Percentiles rank a stretch among this genome's conserved stretches.
These are phyloP conservation scores for Aulostomus chinensis DNA, from an alignment of 2,797 vertebrate species.

Conservation along the genomic window DNA sequence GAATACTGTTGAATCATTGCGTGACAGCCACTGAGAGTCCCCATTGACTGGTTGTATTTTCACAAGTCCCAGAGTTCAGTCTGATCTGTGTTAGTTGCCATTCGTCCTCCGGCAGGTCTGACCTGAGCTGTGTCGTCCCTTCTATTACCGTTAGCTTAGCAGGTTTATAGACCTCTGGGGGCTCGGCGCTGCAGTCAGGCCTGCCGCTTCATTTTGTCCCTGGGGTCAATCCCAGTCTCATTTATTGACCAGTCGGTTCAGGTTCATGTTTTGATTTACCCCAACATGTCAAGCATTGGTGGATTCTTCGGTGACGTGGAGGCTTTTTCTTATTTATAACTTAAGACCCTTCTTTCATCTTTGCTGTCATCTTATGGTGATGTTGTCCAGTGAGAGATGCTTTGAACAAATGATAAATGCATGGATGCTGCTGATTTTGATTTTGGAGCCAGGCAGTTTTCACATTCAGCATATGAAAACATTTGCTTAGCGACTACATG, in stretches of 20 bases:
- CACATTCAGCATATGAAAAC: conserved; percentile 18
- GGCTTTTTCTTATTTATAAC: too few species aligned
- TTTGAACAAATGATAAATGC: conserved; percentile 5
- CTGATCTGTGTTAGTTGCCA: too few species aligned
- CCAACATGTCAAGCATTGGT: background rate
- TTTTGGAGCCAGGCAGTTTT: conserved; percentile 26
- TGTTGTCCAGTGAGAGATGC: too few species aligned
- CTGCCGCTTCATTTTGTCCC: conserved; percentile 12
- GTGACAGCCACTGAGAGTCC: too few species aligned
- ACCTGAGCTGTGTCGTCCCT: too few species aligned
- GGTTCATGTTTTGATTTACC: conserved; percentile 18
- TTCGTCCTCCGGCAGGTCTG: too few species aligned
- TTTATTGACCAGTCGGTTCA: conserved; percentile 18
- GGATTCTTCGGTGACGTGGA: conserved; percentile 14
- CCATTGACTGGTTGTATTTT: too few species aligned
- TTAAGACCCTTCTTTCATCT: too few species aligned
- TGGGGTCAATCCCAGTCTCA: conserved; percentile 28
- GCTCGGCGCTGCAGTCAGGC: conserved; percentile 5
- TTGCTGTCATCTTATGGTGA: too few species aligned
- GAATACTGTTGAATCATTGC: too few species aligned
- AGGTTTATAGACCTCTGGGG: conserved; percentile 39
- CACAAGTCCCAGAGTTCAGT: too few species aligned
- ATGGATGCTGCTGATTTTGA: background rate
- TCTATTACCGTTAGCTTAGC: too few species aligned
- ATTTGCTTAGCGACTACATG: conserved; percentile 21